Evolutionary conservation across 2,797 vertebrate genomes (phyloP).

Genomic region (Ctenosaura bakeri): DNA sequence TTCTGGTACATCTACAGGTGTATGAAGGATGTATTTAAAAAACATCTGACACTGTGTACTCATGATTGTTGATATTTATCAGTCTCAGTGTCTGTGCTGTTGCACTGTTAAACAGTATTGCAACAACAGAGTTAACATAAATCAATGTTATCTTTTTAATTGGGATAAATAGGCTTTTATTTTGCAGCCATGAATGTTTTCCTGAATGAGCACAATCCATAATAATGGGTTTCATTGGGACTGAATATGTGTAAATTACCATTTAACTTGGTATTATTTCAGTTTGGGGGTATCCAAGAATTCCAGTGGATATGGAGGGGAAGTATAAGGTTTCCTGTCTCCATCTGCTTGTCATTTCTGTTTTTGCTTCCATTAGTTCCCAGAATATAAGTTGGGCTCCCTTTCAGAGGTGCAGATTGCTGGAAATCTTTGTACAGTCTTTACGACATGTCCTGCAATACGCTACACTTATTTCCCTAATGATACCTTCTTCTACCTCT

Average conservation of each 20-base stretch:
- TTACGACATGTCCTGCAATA: not conserved
- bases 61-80: not conserved
- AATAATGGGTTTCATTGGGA: not conserved
- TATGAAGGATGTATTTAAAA: slow-evolving; percentile 22
- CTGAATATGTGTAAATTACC: not conserved
- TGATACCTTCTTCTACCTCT: not conserved
- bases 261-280: not conserved
- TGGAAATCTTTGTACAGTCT: not conserved
- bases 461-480: not conserved
- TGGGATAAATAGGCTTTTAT: not conserved
- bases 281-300: not conserved
- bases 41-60: not conserved
- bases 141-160: not conserved
- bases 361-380: not conserved
- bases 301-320: not conserved
- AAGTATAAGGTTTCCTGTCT: no score
- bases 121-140: not conserved
- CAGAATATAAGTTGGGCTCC: not conserved
- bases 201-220: not conserved
- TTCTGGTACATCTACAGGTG: slow-evolving; percentile 28
- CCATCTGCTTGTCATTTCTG: not conserved
- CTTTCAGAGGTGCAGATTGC: not conserved
- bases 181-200: not conserved
- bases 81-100: not conserved
- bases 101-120: not conserved